These are phyloP conservation scores for Matsumyia berberina DNA, from an alignment of 2,888 invertebrate species.

Conservation along the genomic window DNA sequence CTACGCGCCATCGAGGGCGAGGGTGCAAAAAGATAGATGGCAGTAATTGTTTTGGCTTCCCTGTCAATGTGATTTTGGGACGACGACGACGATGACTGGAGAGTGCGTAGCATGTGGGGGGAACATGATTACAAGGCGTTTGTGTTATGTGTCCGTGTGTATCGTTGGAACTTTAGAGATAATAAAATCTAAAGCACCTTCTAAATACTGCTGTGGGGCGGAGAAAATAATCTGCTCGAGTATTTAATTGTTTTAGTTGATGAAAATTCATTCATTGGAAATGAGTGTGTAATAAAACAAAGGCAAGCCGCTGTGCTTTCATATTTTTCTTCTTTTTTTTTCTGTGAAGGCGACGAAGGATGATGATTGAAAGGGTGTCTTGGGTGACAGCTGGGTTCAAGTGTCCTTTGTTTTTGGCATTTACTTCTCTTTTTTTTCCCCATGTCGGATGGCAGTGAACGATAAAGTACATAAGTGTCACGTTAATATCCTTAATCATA, in stretches of 20 bases:
- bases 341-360: conserved; percentile 1
- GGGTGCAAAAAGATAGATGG: conserved; percentile 65
- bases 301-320: conserved; percentile 43
- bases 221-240: conserved; percentile 62
- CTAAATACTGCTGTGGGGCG: conserved; percentile 62
- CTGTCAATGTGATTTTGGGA: conserved; percentile 72
- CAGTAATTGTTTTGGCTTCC: conserved; percentile 69
- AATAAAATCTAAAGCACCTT: conserved; percentile 72
- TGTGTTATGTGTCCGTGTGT: conserved; percentile 42
- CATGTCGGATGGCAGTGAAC: conserved; percentile 21
- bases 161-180: conserved; percentile 56
- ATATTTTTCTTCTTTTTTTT: too few species aligned
- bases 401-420: conserved; percentile 54
- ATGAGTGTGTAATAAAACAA: conserved; percentile 66
- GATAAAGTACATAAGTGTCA: conserved; percentile 68
- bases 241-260: conserved; percentile 75
- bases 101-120: conserved; percentile 28
- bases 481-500: conserved; percentile 57
- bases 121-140: conserved; percentile 43
- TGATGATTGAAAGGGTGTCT: conserved; percentile 70
- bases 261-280: conserved; percentile 75
- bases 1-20: conserved; percentile 12
- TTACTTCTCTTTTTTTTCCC: conserved; percentile 1
- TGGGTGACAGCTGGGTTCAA: conserved; percentile 68
- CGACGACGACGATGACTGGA: conserved; percentile 23